Evolutionary conservation across 1,140 invertebrate species (phyloP).

Genomic region (Zaprionus ghesquierei): DNA sequence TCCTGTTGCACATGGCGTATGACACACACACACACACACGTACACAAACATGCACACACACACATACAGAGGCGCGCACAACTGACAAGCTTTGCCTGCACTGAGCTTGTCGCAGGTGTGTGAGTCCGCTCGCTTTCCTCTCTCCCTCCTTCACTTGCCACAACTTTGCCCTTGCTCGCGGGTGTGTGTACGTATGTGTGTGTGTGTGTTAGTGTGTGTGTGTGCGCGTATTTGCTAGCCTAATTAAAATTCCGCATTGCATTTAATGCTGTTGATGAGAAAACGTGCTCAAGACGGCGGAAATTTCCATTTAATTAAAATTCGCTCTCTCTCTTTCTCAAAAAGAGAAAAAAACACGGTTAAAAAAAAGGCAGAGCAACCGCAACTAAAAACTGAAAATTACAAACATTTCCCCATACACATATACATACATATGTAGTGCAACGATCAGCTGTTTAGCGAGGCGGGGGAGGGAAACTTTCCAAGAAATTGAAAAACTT

Average conservation of each 20-base stretch:
- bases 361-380: not conserved
- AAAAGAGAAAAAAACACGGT: constrained; percentile 23
- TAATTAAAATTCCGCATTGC: constrained; percentile 79
- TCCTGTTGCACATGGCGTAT: constrained; percentile 55
- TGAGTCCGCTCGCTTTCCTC: not conserved
- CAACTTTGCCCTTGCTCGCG: constrained; percentile 2
- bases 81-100: not conserved
- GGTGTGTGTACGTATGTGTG: no score
- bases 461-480: not conserved
- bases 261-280: constrained; percentile 77
- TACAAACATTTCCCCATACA: not conserved
- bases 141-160: not conserved
- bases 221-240: constrained; percentile 41
- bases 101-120: not conserved
- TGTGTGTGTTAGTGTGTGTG: constrained; percentile 9
- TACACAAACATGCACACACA: constrained; percentile 8
- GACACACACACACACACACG: constrained; percentile 1
- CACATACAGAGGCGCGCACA: not conserved
- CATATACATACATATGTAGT: no score
- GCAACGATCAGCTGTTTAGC: not conserved
- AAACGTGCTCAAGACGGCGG: constrained; percentile 74
- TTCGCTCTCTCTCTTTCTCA: constrained; percentile 53
- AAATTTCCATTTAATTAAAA: constrained; percentile 78
- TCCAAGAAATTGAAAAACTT: constrained; percentile 8
- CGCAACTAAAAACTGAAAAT: constrained; percentile 21